phyloP scores from a whole-genome alignment of 2,113 vertebrate genomes.

The Drymodes brunneopygia region DNA sequence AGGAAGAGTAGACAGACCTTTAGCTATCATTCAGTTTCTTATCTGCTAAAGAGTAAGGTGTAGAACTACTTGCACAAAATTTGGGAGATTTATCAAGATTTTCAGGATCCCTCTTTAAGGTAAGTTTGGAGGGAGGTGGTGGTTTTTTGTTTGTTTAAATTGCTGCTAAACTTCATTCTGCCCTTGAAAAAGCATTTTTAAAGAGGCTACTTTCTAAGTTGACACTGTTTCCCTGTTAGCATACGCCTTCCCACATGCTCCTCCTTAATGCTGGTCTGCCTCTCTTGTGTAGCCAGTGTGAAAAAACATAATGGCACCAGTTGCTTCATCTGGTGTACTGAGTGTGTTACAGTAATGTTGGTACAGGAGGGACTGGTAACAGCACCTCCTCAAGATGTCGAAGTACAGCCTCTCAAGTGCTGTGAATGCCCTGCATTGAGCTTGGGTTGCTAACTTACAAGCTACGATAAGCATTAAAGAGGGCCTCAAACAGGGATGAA shows the following conservation, averaged over 20 bases:
- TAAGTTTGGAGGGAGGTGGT: not conserved
- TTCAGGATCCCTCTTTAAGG: not conserved
- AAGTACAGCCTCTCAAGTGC: not conserved
- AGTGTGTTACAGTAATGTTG: not conserved
- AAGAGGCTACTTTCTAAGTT: not conserved
- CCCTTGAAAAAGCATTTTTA: not conserved
- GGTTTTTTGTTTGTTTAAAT: not conserved
- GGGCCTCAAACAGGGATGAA: not conserved
- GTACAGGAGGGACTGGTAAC: not conserved
- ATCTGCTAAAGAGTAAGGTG: not conserved
- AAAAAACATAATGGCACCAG: not conserved
- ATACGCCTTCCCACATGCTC: rapidly evolving
- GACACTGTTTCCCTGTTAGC: not conserved
- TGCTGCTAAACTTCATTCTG: not conserved
- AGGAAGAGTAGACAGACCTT: not conserved
- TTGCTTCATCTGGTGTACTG: not conserved
- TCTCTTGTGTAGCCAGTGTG: not conserved
- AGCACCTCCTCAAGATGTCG: not conserved
- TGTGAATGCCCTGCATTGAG: not conserved
- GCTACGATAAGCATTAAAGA: not conserved
- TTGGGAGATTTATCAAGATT: not conserved
- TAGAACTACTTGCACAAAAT: not conserved
- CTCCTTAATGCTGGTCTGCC: not conserved
- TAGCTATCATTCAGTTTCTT: not conserved
- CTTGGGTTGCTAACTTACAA: not conserved